Evolutionary conservation across 1,140 invertebrate species (phyloP).

Genomic region (Penaeus indicus): DNA sequence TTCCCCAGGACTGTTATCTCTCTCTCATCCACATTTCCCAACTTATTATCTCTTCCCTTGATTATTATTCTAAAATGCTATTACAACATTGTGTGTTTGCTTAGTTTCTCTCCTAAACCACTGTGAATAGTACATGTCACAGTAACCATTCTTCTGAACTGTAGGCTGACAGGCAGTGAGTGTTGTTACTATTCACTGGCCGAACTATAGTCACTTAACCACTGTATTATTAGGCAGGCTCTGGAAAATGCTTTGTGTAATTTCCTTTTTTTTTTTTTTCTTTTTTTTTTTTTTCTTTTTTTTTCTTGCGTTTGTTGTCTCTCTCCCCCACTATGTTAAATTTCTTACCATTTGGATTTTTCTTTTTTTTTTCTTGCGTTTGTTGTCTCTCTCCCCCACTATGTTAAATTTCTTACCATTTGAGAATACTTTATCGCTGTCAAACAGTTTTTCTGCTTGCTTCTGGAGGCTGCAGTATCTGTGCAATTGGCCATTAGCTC

Average conservation of each 20-base stretch:
- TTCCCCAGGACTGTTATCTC: conserved; percentile 48
- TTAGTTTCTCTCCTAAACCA: conserved; percentile 35
- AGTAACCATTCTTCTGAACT: conserved; percentile 44
- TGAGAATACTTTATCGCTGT: not conserved
- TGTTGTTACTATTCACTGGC: conserved; percentile 33
- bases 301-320: not conserved
- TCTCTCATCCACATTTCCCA: conserved; percentile 11
- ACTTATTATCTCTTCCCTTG: not conserved
- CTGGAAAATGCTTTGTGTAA: conserved; percentile 38
- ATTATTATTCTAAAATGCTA: conserved; percentile 29
- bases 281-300: conserved; percentile 18
- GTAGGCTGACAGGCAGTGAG: conserved; percentile 39
- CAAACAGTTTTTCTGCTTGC: conserved; percentile 23
- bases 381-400: not conserved
- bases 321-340: conserved; percentile 5
- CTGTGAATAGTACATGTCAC: conserved; percentile 50
- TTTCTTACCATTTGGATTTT: conserved; percentile 14
- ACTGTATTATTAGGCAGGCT: conserved; percentile 48
- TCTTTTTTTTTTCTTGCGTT: not conserved
- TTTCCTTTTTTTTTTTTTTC: not conserved
- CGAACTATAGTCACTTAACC: conserved; percentile 33
- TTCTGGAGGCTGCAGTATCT: conserved; percentile 44
- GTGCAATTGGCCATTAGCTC: conserved; percentile 62
- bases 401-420: conserved; percentile 15
- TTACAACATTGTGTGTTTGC: conserved; percentile 14